A percentile compares a stretch with the other conserved stretches of the same genome.
These are phyloP conservation scores for Gallinago media DNA, from an alignment of 2,113 vertebrate species.

Conservation along the genomic window DNA sequence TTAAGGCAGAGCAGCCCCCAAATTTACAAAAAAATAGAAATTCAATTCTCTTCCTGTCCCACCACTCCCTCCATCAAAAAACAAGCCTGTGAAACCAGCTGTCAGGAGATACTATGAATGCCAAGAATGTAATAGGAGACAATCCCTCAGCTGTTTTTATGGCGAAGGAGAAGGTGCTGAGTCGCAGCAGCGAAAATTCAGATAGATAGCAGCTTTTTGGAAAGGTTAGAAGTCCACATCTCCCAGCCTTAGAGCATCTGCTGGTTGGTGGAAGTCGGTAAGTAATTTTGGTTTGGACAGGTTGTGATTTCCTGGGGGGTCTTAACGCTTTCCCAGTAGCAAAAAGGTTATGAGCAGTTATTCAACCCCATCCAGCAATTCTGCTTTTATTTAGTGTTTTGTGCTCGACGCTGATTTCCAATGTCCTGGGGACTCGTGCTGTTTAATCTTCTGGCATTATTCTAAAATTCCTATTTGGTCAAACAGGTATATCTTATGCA, in stretches of 20 bases:
- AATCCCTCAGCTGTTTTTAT: not conserved
- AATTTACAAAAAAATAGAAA: not conserved
- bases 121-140: not conserved
- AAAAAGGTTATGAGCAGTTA: not conserved
- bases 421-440: not conserved
- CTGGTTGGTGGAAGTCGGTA: not conserved
- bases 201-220: not conserved
- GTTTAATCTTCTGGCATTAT: not conserved
- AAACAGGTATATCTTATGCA: not conserved
- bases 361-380: not conserved
- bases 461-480: not conserved
- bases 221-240: not conserved
- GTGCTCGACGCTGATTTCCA: not conserved
- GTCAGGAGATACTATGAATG: not conserved
- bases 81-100: not conserved
- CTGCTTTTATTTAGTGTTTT: constrained; percentile 27
- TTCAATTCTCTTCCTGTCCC: not conserved
- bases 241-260: not conserved
- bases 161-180: not conserved
- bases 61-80: not conserved
- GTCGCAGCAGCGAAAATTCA: not conserved
- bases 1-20: not conserved
- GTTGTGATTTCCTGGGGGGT: not conserved
- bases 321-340: not conserved
- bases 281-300: not conserved